phyloP scores from a whole-genome alignment of 2,797 vertebrate species.

The Australoheros facetus region DNA sequence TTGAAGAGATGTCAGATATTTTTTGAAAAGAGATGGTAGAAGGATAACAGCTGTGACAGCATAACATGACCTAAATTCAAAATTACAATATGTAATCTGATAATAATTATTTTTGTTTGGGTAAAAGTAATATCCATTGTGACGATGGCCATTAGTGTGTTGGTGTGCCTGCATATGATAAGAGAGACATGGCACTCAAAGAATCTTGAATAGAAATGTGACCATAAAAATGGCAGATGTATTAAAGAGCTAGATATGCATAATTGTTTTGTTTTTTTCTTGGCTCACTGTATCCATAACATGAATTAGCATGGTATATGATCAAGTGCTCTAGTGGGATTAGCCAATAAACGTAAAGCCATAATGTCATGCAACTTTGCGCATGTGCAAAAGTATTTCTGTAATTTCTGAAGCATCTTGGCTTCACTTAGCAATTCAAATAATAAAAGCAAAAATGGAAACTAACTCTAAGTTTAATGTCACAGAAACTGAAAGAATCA shows the following conservation, averaged over 20 bases:
- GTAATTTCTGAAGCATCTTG: not conserved
- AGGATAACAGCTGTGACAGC: constrained; percentile 3
- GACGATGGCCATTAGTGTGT: not conserved
- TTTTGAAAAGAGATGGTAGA: not conserved
- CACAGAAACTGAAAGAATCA: not conserved
- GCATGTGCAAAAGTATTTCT: not conserved
- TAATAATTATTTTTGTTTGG: not conserved
- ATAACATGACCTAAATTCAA: not conserved
- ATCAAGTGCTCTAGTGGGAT: not conserved
- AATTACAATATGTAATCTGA: not conserved
- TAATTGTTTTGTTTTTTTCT: not conserved
- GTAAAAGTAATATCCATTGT: not conserved
- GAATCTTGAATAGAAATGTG: not conserved
- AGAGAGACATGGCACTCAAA: not conserved
- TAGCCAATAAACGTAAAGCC: not conserved
- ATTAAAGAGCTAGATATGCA: not conserved
- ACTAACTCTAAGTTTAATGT: not conserved
- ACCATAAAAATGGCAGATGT: not conserved
- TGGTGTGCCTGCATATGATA: too few relatives aligned
- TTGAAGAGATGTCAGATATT: not conserved
- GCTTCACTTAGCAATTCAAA: not conserved
- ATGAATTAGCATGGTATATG: not conserved
- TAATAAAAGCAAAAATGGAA: not conserved
- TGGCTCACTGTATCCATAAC: not conserved
- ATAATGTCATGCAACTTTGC: not conserved